phyloP scores from a whole-genome alignment of 2,797 vertebrate genomes.

The Gallinago nigripennis region DNA sequence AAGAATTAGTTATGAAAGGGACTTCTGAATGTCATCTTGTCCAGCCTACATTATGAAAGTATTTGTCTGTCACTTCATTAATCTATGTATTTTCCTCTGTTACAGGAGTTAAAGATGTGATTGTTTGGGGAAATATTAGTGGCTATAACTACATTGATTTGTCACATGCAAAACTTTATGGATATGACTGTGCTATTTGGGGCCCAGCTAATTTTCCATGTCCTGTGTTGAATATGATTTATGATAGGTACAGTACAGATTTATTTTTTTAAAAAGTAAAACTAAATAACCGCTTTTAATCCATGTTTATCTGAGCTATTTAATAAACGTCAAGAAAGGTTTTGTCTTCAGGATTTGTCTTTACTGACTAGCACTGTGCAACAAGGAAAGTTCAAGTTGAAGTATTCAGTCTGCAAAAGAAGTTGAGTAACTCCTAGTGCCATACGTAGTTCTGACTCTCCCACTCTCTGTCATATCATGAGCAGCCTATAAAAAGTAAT shows the following conservation, averaged over 20 bases:
- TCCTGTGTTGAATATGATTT: slow-evolving; percentile 77
- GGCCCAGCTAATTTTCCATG: slow-evolving; percentile 82
- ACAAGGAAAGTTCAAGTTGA: not conserved
- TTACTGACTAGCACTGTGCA: not conserved
- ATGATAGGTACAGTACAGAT: slow-evolving; percentile 80
- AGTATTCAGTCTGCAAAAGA: not conserved
- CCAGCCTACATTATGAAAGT: not conserved
- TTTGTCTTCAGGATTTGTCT: not conserved
- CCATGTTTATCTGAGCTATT: not conserved
- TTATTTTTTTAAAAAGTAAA: not conserved
- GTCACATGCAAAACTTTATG: slow-evolving; percentile 83
- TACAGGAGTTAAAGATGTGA: slow-evolving; percentile 86
- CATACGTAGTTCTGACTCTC: not conserved
- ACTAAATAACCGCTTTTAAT: not conserved
- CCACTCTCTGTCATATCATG: not conserved
- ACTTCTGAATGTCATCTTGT: not conserved
- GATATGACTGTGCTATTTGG: slow-evolving; percentile 81
- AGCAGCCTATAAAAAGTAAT: not conserved
- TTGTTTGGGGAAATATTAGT: slow-evolving; percentile 91
- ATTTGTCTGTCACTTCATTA: not conserved
- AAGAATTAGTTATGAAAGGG: not conserved
- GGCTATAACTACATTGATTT: slow-evolving; percentile 86
- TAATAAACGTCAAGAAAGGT: not conserved
- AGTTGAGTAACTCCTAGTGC: not conserved
- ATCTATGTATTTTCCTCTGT: slow-evolving; percentile 16